Evolutionary conservation across 2,113 vertebrate genomes (phyloP), one percentile per base, ranked within the genome.

Genomic region (Glaucidium brasilianum): DNA sequence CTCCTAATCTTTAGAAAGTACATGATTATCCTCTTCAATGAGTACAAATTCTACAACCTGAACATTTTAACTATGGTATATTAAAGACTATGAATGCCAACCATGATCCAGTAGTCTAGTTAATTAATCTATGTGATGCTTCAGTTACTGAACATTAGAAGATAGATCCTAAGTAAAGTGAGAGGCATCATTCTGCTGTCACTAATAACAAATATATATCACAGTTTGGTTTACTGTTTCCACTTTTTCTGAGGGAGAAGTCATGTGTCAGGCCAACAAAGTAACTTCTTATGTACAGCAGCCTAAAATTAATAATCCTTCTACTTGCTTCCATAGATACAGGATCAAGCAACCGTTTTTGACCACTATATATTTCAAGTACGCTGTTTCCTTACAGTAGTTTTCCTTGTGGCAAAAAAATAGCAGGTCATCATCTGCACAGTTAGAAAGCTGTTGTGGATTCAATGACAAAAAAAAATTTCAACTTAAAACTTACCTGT

Each of bases 401-500:
- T 53, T 83, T 82, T 71, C 3, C 12, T 67, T 50, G 16, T 49
- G 41, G 41, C 72, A 90, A 56, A n/a, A 84, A 64, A 64, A 7
- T 7, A 32, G 69, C 47, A 34, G 19, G 59, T 62, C 19, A 76
- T 55, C 68, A 90, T 43, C 91, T 92, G 26, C 62, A 45, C 34
- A 45, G 45, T 66, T 72, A 76, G 41, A 96, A 78, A 55, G 37
- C 6, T 7, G 4, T 7, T 60, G 22, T 55, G 32, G 17, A 87
- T 74, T 90, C 78, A 92, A 11, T 5, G 1, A 41, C 15, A 55
- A 92, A 72, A 35, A 35, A 83, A 53, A 60, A 35, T 22, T n/a
- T 63, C 29, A 29, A 62, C 77, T 91, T 90, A n/a, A 81, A 90
- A 79, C 72, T 80, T 97, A 99, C 99, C 99, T 99, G 99, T 99